These are phyloP conservation scores for Myripristis jacobus DNA, from an alignment of 2,797 vertebrate species.

Conservation along the genomic window DNA sequence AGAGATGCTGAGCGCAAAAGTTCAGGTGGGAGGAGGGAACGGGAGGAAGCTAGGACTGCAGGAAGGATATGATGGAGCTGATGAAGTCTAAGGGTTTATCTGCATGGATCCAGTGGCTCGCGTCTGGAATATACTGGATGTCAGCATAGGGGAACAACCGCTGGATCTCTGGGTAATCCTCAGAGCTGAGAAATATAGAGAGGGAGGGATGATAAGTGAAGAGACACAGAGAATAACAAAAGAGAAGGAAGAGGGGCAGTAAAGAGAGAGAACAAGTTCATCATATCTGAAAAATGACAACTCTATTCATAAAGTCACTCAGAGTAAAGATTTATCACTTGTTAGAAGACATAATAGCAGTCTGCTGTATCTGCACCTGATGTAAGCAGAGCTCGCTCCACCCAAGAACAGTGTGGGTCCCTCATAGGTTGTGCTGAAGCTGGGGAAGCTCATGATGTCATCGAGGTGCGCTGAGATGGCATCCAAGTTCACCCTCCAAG, in stretches of 20 bases:
- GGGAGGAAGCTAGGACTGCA: slow-evolving; percentile 81
- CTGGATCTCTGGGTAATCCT: slow-evolving; percentile 91
- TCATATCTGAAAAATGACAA: neutral
- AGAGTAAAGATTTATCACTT: no score
- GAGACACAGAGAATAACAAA: neutral
- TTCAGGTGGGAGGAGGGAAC: slow-evolving; percentile 28
- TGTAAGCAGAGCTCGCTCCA: slow-evolving; percentile 91
- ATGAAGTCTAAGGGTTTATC: slow-evolving; percentile 94
- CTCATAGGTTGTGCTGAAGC: slow-evolving; percentile 79
- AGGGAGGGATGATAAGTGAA: neutral
- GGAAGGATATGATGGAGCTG: slow-evolving; percentile 88
- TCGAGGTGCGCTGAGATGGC: slow-evolving; percentile 87
- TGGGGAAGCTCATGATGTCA: slow-evolving; percentile 89
- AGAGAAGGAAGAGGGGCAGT: neutral
- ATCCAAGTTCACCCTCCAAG: slow-evolving; percentile 93
- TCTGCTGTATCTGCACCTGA: slow-evolving; percentile 84
- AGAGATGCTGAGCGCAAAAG: slow-evolving; percentile 33
- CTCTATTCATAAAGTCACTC: neutral
- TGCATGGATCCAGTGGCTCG: slow-evolving; percentile 95
- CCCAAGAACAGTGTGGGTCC: slow-evolving; percentile 92
- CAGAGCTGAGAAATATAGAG: slow-evolving; percentile 81
- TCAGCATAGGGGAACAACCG: slow-evolving; percentile 91
- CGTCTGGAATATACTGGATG: slow-evolving; percentile 90
- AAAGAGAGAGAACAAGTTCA: neutral
- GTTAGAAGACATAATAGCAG: neutral